These are phyloP conservation scores for Listronotus bonariensis DNA, from an alignment of 1,140 invertebrate species.

Conservation along the genomic window DNA sequence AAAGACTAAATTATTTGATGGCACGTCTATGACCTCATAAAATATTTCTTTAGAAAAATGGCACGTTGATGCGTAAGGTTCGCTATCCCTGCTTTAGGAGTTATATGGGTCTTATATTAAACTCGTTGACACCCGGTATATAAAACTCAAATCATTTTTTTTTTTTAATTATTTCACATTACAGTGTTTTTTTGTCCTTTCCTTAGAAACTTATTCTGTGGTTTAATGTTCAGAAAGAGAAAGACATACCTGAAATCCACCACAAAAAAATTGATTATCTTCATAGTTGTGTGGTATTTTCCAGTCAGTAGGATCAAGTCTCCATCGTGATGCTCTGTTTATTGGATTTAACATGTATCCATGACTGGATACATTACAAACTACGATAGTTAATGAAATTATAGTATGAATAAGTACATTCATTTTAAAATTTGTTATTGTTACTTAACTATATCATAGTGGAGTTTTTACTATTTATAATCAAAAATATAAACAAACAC, in stretches of 20 bases:
- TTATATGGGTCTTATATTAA: no score
- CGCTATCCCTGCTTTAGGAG: no score
- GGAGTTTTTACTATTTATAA: background rate
- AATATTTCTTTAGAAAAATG: no score
- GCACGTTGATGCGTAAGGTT: no score
- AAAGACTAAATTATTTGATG: no score
- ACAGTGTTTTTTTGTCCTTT: no score
- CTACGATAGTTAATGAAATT: background rate
- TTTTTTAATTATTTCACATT: no score
- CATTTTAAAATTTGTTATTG: background rate
- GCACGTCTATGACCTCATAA: no score
- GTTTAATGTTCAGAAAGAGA: background rate
- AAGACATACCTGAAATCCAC: constrained; percentile 61
- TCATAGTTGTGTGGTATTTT: constrained; percentile 61
- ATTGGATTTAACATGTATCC: constrained; percentile 73
- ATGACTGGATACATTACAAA: constrained; percentile 59
- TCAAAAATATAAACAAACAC: background rate
- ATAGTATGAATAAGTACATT: background rate
- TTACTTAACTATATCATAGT: background rate
- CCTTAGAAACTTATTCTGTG: no score
- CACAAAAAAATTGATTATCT: constrained; percentile 72
- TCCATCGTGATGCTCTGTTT: constrained; percentile 69
- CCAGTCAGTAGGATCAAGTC: constrained; percentile 61
- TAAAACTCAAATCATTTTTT: no score
- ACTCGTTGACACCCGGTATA: no score